Evolutionary conservation across 2,797 vertebrate genomes (phyloP), one percentile per base, ranked within the genome.

Genomic region (Phaenicophaeus curvirostris): DNA sequence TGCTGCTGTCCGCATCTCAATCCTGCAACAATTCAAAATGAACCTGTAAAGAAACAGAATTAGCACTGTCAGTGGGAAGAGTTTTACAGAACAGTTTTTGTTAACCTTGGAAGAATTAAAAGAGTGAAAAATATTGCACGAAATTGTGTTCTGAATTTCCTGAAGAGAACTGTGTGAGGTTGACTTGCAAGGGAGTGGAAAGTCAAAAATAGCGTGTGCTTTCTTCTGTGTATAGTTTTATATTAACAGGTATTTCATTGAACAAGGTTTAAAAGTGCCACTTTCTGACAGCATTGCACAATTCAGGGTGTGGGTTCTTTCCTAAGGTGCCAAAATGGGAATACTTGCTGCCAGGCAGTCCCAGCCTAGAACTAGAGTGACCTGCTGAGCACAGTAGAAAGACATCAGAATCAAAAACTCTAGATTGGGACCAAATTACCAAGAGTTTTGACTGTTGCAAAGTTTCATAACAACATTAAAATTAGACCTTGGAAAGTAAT

Each of bases 251-350:
- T 46, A 14, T 83, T 80, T 77, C 13, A 6, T 3, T 61, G 65
- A 37, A 5, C 7, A 58, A 23, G 54, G 20, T 18, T 62, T 2
- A 25, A 65, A 77, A 23, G 46, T 62, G 35, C 1, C 42, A n/a
- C 13, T 69, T 65, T 17, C 30, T 72, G 33, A 21, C 27, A 54
- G 20, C 17, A 54, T 37, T 75, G 33, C 24, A 8, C 20, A 42
- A 1, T n/a, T 72, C 17, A 42, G 4, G 55, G 35, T 17, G 0
- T 15, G 16, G n/a, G 6, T 13, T 69, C 21, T 71, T 39, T 53
- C 31, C 53, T 27, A 53, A 44, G 17, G 33, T 53, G 31, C 42
- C 41, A 37, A 39, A 53, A 27, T 33, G 44, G 13, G 33, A 24
- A 23, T 67, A 33, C 17, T 67, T 80, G 48, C 65, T 80, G 33